A percentile compares a stretch with the other conserved stretches of the same genome.
Conservation (phyloP, 2,113 vertebrate species). For the Labeo rohita region DNA sequence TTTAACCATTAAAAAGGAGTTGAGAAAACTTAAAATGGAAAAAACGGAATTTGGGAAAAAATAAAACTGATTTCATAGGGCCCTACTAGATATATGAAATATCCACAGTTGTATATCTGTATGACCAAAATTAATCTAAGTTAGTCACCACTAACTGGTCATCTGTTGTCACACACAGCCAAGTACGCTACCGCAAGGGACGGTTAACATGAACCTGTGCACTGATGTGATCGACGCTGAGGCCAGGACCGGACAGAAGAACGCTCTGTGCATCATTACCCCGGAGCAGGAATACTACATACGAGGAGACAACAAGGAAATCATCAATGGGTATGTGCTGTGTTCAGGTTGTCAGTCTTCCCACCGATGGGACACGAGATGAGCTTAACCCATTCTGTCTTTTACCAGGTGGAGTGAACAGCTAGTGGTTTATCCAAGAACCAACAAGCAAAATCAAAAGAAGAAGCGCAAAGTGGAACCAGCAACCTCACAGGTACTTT, state of each 20-base stretch:
- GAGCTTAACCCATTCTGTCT: background rate
- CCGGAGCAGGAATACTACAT: slow-evolving; percentile 83
- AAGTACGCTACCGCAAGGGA: slow-evolving; percentile 82
- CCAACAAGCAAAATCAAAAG: slow-evolving; percentile 85
- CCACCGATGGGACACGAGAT: background rate
- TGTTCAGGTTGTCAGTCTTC: background rate
- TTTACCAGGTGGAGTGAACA: slow-evolving; percentile 78
- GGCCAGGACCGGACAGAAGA: slow-evolving; percentile 82
- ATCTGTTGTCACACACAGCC: slow-evolving; percentile 66
- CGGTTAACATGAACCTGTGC: slow-evolving; percentile 84
- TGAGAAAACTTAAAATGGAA: too few relatives aligned
- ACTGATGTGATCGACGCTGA: slow-evolving; percentile 80
- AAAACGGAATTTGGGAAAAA: too few relatives aligned
- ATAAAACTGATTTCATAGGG: too few relatives aligned
- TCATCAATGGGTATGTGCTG: slow-evolving; percentile 79
- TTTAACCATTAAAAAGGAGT: too few relatives aligned
- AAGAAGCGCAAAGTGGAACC: slow-evolving; percentile 84
- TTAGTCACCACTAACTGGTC: slow-evolving; percentile 8
- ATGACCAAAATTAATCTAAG: background rate
- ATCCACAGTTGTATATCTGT: background rate
- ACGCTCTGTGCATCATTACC: slow-evolving; percentile 80
- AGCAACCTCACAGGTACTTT: slow-evolving; percentile 75
- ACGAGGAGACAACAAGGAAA: slow-evolving; percentile 81
- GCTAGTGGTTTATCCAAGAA: slow-evolving; percentile 78
- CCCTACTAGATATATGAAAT: background rate